A percentile compares a stretch with the other conserved stretches of the same genome.
These are phyloP conservation scores for Dysmachus trigonus DNA, from an alignment of 2,888 invertebrate genomes.

Conservation along the genomic window DNA sequence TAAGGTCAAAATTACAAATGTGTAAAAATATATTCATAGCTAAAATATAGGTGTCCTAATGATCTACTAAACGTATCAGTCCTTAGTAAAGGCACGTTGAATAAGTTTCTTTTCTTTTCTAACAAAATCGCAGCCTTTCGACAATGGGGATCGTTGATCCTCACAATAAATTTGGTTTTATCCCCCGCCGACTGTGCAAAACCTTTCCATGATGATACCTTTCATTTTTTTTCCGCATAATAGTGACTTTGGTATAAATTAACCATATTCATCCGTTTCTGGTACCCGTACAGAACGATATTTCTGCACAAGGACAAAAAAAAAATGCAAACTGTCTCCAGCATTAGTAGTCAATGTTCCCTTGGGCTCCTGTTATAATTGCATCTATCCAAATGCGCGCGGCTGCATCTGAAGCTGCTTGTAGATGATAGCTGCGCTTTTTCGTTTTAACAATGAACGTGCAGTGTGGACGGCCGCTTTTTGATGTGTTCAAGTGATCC, in stretches of 20 bases:
- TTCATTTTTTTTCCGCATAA: not conserved
- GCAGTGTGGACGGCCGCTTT: conserved; percentile 88
- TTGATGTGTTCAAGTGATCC: conserved; percentile 91
- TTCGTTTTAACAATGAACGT: conserved; percentile 96
- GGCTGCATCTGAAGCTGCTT: conserved; percentile 93
- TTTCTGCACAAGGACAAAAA: not conserved
- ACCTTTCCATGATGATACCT: not conserved
- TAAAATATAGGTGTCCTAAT: not conserved
- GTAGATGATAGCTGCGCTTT: conserved; percentile 87
- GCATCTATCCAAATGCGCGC: conserved; percentile 96
- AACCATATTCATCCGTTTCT: conserved; percentile 5
- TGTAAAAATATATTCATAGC: conserved; percentile 19
- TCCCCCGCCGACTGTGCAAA: not conserved
- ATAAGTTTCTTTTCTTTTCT: not conserved
- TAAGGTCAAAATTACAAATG: conserved; percentile 22
- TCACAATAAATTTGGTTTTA: not conserved
- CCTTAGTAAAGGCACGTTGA: conserved; percentile 34
- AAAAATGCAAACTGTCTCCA: not conserved
- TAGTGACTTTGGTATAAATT: conserved; percentile 3
- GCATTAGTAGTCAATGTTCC: conserved; percentile 55
- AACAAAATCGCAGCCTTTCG: not conserved
- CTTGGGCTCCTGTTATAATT: conserved; percentile 65
- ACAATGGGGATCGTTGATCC: not conserved
- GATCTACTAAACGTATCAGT: conserved; percentile 18
- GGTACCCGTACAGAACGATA: not conserved